A percentile compares a stretch with the other conserved stretches of the same genome.
phyloP scores from a whole-genome alignment of 2,113 vertebrate species.

The Heloderma charlesbogerti region DNA sequence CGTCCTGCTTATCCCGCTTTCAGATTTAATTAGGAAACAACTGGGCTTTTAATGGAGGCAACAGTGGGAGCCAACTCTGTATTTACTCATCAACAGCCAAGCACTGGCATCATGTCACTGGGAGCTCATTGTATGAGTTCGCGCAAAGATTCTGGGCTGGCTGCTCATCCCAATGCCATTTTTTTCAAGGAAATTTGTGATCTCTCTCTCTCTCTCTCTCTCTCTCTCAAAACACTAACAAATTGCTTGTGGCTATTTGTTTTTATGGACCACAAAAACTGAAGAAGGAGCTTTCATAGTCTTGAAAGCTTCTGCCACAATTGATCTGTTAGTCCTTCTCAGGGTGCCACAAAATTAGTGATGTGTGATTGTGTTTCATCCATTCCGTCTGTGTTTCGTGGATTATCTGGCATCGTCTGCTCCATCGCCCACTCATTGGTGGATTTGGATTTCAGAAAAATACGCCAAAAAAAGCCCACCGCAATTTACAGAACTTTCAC shows the following conservation, averaged over 20 bases:
- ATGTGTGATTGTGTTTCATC: no score
- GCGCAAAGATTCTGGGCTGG: background rate
- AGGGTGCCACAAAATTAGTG: no score
- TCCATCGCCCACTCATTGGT: no score
- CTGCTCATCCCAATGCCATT: background rate
- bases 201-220: background rate
- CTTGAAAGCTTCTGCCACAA: background rate
- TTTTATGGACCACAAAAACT: no score
- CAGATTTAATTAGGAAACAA: slow-evolving; percentile 1
- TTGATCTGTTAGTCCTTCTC: background rate
- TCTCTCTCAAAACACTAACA: background rate
- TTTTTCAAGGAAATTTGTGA: background rate
- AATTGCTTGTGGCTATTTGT: background rate
- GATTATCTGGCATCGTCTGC: no score
- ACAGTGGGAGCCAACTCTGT: background rate
- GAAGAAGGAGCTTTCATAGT: background rate
- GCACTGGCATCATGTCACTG: background rate
- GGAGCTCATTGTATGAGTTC: background rate
- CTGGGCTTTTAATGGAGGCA: background rate
- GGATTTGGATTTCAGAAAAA: no score
- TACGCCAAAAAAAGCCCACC: no score
- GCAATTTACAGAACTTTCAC: no score
- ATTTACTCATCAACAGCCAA: background rate
- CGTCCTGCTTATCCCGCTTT: background rate
- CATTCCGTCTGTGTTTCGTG: no score